Evolutionary conservation across 2,797 vertebrate species (phyloP).

Genomic region (Sebastolobus altivelis): DNA sequence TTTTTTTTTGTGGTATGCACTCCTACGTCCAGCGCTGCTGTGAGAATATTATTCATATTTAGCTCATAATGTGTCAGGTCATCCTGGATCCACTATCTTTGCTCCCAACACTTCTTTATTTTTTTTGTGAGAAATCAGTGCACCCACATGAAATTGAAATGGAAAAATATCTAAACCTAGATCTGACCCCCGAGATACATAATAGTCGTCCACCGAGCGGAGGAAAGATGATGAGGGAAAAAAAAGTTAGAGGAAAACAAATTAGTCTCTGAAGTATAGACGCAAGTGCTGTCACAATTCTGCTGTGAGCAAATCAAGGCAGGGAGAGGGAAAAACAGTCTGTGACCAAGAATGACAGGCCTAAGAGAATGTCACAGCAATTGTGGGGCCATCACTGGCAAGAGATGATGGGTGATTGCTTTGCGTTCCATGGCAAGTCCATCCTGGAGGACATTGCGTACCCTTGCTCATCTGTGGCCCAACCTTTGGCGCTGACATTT

Average conservation of each 20-base stretch:
- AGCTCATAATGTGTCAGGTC: neutral
- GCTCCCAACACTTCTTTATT: neutral
- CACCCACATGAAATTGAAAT: slow-evolving; percentile 30
- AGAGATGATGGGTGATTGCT: slow-evolving; percentile 99
- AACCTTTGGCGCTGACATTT: slow-evolving; percentile 99
- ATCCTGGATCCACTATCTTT: slow-evolving; percentile 1
- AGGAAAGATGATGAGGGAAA: slow-evolving; percentile 40
- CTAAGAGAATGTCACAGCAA: slow-evolving; percentile 99
- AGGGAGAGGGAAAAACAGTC: slow-evolving; percentile 87
- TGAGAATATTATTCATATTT: slow-evolving; percentile 10
- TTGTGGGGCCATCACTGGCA: slow-evolving; percentile 98
- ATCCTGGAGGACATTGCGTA: slow-evolving; percentile 91
- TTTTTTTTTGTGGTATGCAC: neutral
- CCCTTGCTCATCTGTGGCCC: slow-evolving; percentile 96
- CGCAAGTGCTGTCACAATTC: slow-evolving; percentile 86
- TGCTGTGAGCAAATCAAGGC: slow-evolving; percentile 86
- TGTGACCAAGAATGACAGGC: slow-evolving; percentile 95
- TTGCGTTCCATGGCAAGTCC: slow-evolving; percentile 95
- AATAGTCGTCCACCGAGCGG: slow-evolving; percentile 17
- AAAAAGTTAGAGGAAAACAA: slow-evolving; percentile 54
- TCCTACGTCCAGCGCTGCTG: neutral
- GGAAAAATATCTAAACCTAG: slow-evolving; percentile 18
- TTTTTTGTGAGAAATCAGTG: slow-evolving; percentile 16
- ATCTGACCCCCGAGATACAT: slow-evolving; percentile 27
- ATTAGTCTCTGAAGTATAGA: slow-evolving; percentile 68